These are phyloP conservation scores for Phenacoccus solenopsis DNA, from an alignment of 1,140 invertebrate genomes.

Conservation along the genomic window DNA sequence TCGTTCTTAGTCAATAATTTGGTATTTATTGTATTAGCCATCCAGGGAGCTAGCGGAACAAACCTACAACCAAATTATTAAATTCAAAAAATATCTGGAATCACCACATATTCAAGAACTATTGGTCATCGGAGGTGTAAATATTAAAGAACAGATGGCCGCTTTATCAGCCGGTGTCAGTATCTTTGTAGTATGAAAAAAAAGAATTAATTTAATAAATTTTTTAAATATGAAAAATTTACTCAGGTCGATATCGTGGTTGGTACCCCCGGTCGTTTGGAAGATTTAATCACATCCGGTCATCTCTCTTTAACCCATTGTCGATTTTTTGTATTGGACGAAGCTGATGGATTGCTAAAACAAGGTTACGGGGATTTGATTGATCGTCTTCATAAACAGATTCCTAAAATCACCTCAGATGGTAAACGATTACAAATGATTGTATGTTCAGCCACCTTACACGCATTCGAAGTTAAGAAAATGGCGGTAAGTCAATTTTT, in stretches of 20 bases:
- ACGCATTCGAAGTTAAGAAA: constrained; percentile 96
- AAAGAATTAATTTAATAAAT: not conserved
- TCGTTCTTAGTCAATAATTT: constrained; percentile 26
- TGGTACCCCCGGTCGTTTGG: constrained; percentile 86
- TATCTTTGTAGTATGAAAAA: constrained; percentile 16
- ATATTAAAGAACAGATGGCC: constrained; percentile 81
- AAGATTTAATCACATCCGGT: constrained; percentile 82
- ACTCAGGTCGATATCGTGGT: constrained; percentile 80
- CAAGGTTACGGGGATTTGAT: constrained; percentile 76
- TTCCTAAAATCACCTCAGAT: constrained; percentile 84
- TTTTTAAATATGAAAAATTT: constrained; percentile 19
- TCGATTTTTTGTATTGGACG: constrained; percentile 95
- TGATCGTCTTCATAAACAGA: constrained; percentile 73
- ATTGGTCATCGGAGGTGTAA: constrained; percentile 80
- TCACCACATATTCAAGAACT: constrained; percentile 58
- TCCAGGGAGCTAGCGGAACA: constrained; percentile 95
- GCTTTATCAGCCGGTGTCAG: constrained; percentile 60
- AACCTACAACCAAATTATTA: constrained; percentile 79
- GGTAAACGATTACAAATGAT: constrained; percentile 92
- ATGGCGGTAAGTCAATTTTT: constrained; percentile 62
- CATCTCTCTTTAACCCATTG: constrained; percentile 73
- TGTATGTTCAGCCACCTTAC: constrained; percentile 95
- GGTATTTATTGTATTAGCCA: constrained; percentile 44
- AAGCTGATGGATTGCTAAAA: constrained; percentile 90
- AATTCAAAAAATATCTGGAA: constrained; percentile 78